Conservation (phyloP, 2,888 invertebrate genomes). For the Habrosyne pyritoides region DNA sequence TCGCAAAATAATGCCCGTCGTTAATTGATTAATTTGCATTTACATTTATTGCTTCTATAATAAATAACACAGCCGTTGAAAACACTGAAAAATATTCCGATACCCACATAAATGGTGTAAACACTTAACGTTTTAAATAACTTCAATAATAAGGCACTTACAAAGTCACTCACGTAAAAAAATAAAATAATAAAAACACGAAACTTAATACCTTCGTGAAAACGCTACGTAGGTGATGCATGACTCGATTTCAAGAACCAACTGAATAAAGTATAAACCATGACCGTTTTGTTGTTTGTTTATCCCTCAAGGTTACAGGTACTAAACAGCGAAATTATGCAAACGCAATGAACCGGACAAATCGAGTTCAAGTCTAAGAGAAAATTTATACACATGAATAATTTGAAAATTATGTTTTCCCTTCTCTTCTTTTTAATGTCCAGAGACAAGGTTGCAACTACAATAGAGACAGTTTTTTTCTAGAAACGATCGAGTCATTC, state of each 20-base stretch:
- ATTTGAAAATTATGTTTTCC: slow-evolving; percentile 1
- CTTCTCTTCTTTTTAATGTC: background rate
- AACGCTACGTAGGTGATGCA: slow-evolving; percentile 78
- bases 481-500: background rate
- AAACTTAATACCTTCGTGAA: slow-evolving; percentile 64
- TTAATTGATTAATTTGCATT: background rate
- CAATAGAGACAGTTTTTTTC: background rate
- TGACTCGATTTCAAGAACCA: slow-evolving; percentile 58
- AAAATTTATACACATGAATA: background rate
- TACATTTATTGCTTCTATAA: background rate
- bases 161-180: slow-evolving; percentile 22
- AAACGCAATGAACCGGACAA: slow-evolving; percentile 41
- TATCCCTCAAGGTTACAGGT: slow-evolving; percentile 34
- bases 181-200: slow-evolving; percentile 23
- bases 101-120: slow-evolving; percentile 8
- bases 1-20: background rate
- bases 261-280: slow-evolving; percentile 58
- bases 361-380: background rate
- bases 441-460: slow-evolving; percentile 7
- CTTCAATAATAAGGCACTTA: slow-evolving; percentile 12
- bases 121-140: slow-evolving; percentile 21
- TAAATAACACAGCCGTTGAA: background rate
- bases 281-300: slow-evolving; percentile 25
- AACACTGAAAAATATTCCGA: no score
- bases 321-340: slow-evolving; percentile 54